Percentiles rank a stretch among this genome's conserved stretches.
phyloP scores from a whole-genome alignment of 2,888 invertebrate genomes.

The Rhabditoides inermis region DNA sequence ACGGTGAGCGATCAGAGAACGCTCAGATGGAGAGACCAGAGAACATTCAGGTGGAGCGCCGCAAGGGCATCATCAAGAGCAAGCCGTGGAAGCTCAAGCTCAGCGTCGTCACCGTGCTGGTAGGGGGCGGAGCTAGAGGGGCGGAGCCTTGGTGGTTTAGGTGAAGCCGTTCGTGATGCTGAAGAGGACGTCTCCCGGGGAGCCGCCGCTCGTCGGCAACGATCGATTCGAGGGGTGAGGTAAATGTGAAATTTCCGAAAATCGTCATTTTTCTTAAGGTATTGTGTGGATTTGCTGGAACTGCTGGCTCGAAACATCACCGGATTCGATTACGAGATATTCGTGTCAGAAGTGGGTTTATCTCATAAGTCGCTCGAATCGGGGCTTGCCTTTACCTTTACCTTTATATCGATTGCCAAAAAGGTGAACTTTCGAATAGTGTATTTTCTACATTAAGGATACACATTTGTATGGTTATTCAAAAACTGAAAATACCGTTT shows the following conservation, averaged over 20 bases:
- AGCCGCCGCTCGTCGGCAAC: constrained; percentile 41
- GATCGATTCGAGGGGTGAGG: constrained; percentile 53
- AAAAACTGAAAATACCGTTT: too few species aligned
- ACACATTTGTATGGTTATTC: too few species aligned
- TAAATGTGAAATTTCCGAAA: too few species aligned
- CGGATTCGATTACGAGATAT: constrained; percentile 48
- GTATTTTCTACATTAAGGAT: background rate
- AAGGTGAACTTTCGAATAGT: too few species aligned
- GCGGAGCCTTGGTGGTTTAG: constrained; percentile 57
- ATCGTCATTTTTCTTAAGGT: too few species aligned
- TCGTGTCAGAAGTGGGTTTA: constrained; percentile 41
- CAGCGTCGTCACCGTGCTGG: constrained; percentile 35
- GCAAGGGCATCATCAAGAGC: constrained; percentile 24
- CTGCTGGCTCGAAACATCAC: constrained; percentile 49
- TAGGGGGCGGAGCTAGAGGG: constrained; percentile 7
- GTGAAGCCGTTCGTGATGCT: constrained; percentile 80
- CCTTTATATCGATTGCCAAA: too few species aligned
- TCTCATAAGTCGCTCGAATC: too few species aligned
- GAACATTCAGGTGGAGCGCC: constrained; percentile 7
- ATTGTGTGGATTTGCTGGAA: constrained; percentile 55
- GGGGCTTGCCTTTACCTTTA: too few species aligned
- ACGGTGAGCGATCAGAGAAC: background rate
- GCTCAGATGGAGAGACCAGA: constrained; percentile 6
- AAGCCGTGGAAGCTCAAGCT: constrained; percentile 36
- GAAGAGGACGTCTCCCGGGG: constrained; percentile 58